phyloP scores from a whole-genome alignment of 1,140 invertebrate genomes.

The Melitaea cinxia region DNA sequence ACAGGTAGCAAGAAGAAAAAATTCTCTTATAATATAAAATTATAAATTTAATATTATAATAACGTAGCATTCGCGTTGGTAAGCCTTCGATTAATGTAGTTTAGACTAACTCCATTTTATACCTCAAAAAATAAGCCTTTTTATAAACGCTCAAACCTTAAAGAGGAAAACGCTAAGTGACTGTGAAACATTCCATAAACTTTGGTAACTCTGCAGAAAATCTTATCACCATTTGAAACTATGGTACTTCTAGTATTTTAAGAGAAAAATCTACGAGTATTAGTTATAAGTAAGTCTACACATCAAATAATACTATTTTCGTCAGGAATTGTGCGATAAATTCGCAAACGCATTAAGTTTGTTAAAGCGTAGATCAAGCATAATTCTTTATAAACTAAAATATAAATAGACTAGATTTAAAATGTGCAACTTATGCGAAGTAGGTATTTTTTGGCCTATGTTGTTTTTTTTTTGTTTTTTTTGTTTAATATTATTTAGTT shows the following conservation, averaged over 20 bases:
- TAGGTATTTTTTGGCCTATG: not conserved
- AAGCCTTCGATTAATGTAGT: not conserved
- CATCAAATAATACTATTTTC: not conserved
- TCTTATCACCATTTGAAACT: not conserved
- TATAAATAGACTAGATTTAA: not conserved
- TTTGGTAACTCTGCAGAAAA: not conserved
- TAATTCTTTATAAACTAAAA: not conserved
- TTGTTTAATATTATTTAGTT: too few relatives aligned
- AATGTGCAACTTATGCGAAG: not conserved
- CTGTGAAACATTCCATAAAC: slow-evolving; percentile 19
- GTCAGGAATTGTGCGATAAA: too few relatives aligned
- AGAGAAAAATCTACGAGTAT: not conserved
- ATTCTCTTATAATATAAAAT: slow-evolving; percentile 10
- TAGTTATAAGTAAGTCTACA: not conserved
- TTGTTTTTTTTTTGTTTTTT: too few relatives aligned
- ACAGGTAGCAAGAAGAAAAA: not conserved
- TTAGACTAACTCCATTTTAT: slow-evolving; percentile 17
- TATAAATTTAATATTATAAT: not conserved
- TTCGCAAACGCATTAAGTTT: too few relatives aligned
- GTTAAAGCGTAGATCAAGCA: too few relatives aligned
- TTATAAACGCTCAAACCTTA: slow-evolving; percentile 30
- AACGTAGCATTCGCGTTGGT: not conserved
- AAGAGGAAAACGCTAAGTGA: slow-evolving; percentile 33
- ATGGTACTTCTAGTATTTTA: slow-evolving; percentile 6
- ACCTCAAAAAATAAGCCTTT: slow-evolving; percentile 16